Percentiles rank a stretch among this genome's conserved stretches.
Evolutionary conservation across 92 coral and sea anemone species (phyloP).

Genomic region (Palythoa heliodiscus): DNA sequence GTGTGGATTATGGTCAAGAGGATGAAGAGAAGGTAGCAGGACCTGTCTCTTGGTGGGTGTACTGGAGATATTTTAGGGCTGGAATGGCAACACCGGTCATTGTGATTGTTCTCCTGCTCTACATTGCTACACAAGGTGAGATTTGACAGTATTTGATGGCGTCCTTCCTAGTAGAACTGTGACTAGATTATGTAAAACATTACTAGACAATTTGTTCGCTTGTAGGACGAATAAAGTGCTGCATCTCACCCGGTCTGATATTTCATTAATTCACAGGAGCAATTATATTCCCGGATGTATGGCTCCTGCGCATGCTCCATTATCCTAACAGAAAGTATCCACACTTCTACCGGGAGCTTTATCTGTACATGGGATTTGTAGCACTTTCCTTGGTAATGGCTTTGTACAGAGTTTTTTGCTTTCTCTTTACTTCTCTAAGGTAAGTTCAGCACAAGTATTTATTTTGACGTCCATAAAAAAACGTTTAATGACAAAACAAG

Average conservation of each 20-base stretch:
- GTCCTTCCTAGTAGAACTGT: neutral
- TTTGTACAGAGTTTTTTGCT: conserved; percentile 68
- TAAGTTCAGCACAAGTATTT: neutral
- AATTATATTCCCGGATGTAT: conserved; percentile 80
- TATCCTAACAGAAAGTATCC: conserved; percentile 45
- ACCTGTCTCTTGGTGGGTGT: conserved; percentile 56
- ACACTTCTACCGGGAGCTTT: conserved; percentile 68
- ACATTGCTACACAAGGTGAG: conserved; percentile 77
- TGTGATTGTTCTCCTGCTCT: conserved; percentile 53
- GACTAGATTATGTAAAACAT: neutral
- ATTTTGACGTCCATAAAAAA: neutral
- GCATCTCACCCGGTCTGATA: neutral
- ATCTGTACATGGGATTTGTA: conserved; percentile 73
- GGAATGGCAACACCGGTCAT: conserved; percentile 71
- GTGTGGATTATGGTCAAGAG: conserved; percentile 45
- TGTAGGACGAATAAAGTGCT: no score
- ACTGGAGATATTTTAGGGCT: conserved; percentile 75
- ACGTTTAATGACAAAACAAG: neutral
- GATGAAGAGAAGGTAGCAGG: conserved; percentile 70
- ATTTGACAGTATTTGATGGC: neutral
- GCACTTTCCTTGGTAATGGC: conserved; percentile 64
- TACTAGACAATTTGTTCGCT: no score
- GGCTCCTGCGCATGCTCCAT: conserved; percentile 81
- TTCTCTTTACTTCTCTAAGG: conserved; percentile 69
- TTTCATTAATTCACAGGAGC: conserved; percentile 54